A percentile compares a stretch with the other conserved stretches of the same genome.
phyloP scores from a whole-genome alignment of 2,888 invertebrate species.

The Drosophila vallismaia region DNA sequence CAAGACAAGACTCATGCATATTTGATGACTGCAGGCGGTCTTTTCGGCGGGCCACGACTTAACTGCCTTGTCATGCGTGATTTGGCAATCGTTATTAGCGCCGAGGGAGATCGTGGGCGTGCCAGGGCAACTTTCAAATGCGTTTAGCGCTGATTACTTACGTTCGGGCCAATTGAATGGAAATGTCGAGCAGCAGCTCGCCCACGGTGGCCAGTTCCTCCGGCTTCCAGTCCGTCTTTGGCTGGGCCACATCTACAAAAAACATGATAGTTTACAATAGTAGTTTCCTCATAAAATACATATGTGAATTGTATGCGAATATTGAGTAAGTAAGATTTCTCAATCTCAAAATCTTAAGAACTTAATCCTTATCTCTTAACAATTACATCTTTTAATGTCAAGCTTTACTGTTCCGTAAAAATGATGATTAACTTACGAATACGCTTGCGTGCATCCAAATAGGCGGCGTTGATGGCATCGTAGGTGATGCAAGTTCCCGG shows the following conservation, averaged over 20 bases:
- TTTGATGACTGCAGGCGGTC: slow-evolving; percentile 62
- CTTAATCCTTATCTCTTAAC: background rate
- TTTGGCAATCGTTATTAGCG: slow-evolving; percentile 59
- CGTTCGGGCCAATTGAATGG: slow-evolving; percentile 92
- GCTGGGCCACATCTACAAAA: slow-evolving; percentile 90
- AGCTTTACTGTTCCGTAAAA: slow-evolving; percentile 84
- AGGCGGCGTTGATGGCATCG: slow-evolving; percentile 94
- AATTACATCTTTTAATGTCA: background rate
- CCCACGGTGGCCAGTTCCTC: slow-evolving; percentile 94
- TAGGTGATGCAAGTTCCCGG: slow-evolving; percentile 93
- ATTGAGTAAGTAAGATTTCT: too few relatives aligned
- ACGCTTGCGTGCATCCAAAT: slow-evolving; percentile 93
- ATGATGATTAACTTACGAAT: slow-evolving; percentile 88
- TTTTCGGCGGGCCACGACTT: slow-evolving; percentile 51
- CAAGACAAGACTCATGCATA: slow-evolving; percentile 51
- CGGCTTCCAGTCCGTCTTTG: slow-evolving; percentile 92
- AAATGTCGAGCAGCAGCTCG: slow-evolving; percentile 93
- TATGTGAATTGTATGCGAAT: background rate
- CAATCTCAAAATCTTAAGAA: too few relatives aligned
- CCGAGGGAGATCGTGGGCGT: slow-evolving; percentile 57
- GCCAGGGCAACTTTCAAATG: slow-evolving; percentile 65
- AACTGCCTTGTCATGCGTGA: slow-evolving; percentile 64
- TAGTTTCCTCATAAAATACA: background rate
- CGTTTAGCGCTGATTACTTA: slow-evolving; percentile 85
- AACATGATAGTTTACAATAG: background rate